These are phyloP conservation scores for Rhea pennata DNA, from an alignment of 2,113 vertebrate genomes.

Conservation along the genomic window DNA sequence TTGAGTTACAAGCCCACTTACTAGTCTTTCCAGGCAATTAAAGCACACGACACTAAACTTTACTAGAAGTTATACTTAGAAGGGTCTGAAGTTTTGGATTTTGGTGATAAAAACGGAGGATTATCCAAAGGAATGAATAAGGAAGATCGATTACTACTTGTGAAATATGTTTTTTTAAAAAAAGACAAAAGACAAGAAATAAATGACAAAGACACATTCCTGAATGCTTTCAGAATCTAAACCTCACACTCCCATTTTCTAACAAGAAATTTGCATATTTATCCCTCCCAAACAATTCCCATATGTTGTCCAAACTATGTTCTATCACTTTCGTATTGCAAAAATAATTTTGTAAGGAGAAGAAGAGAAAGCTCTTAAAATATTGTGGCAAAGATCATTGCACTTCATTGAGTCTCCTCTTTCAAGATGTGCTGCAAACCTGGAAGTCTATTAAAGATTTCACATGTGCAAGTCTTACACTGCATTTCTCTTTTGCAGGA, in stretches of 20 bases:
- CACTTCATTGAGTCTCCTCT: background rate
- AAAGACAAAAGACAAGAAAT: background rate
- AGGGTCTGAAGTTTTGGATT: background rate
- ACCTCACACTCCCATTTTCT: background rate
- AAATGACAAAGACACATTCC: background rate
- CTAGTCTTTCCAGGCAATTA: background rate
- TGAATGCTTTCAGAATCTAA: background rate
- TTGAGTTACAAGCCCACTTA: background rate
- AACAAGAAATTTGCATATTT: background rate
- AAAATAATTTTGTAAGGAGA: background rate
- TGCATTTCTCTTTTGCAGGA: background rate
- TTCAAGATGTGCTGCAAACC: background rate
- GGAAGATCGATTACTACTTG: background rate
- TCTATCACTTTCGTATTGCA: background rate
- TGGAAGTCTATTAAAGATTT: background rate
- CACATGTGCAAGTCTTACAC: background rate
- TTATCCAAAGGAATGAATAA: background rate
- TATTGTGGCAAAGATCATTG: background rate
- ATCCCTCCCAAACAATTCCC: background rate
- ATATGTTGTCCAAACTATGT: background rate
- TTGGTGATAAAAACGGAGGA: background rate
- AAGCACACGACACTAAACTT: background rate
- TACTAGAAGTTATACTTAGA: background rate
- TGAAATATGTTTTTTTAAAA: background rate
- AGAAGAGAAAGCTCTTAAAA: background rate